Evolutionary conservation across 2,888 invertebrate genomes (phyloP), one percentile per base, ranked within the genome.

Genomic region (Nasonia oneida): DNA sequence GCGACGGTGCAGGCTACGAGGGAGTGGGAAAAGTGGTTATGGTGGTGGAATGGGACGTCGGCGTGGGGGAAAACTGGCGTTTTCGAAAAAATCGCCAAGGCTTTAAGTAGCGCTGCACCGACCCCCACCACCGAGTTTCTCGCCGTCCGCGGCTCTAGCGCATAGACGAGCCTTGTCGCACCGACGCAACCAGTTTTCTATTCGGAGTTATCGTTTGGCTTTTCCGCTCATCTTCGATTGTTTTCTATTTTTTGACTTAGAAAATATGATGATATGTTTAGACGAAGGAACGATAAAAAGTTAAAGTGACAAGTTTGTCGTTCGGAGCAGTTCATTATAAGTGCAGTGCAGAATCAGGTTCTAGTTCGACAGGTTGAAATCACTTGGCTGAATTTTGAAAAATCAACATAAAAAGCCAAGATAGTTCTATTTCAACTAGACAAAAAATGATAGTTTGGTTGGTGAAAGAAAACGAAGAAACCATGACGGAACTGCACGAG

Each of bases 51-150:
- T 23, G n/a, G 74, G 80, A 23, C 61, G 87, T 42, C 10, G 71
- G 29, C 71, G 80, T 75, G 92, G 91, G 89, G 85, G 85, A 80
- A 85, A 88, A 89, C 89, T 89, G 87, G 87, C 70, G 89, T 89
- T 92, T 93, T 93, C 91, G 91, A 92, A 93, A 93, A 93, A 93
- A 93, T 90, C 91, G 91, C 91, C 90, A 93, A 92, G 93, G 92
- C 93, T 93, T 93, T 93, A 93, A 93, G 93, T 92, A 92, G 92
- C 90, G 91, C 90, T 89, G 91, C 92, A 85, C 88, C 88, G 89
- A 29, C 91, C 92, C 93, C 93, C 92, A 90, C 93, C 91, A 92
- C 87, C 90, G 90, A 93, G 93, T 92, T 88, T 90, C 89, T 89
- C 91, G 90, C 90, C 89, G 89, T 90, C 92, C 84, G 85, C 61